A percentile compares a stretch with the other conserved stretches of the same genome.
Evolutionary conservation across 2,797 vertebrate species (phyloP).

Genomic region (Syndactyla subalaris): DNA sequence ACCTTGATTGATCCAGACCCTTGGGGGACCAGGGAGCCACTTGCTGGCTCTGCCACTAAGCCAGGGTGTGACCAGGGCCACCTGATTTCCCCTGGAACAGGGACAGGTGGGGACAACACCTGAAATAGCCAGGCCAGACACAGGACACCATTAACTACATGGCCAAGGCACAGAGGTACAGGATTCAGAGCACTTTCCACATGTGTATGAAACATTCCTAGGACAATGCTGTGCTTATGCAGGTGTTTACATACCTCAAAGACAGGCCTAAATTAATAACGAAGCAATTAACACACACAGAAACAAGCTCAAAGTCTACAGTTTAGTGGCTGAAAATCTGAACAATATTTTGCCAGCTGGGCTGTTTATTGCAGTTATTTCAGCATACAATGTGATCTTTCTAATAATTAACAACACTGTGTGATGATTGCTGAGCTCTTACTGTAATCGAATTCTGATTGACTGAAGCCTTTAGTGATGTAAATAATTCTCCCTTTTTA

Average conservation of each 20-base stretch:
- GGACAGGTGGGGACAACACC: not conserved
- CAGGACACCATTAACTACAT: not conserved
- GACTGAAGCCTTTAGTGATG: not conserved
- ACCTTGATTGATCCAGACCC: not conserved
- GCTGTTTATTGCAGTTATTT: not conserved
- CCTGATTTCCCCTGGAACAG: not conserved
- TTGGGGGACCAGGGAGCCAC: not conserved
- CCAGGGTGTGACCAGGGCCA: no score
- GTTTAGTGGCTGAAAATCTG: not conserved
- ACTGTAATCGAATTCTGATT: constrained; percentile 2
- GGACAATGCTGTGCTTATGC: not conserved
- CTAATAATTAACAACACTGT: not conserved
- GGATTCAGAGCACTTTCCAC: not conserved
- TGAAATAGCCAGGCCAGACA: not conserved
- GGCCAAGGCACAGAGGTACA: not conserved
- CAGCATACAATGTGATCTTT: not conserved
- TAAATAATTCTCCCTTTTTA: not conserved
- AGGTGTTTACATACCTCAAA: not conserved
- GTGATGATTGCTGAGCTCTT: not conserved
- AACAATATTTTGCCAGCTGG: not conserved
- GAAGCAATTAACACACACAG: not conserved
- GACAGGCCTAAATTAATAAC: not conserved
- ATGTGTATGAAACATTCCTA: fast-evolving
- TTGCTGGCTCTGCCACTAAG: not conserved
- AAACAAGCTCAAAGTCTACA: not conserved